Conservation (phyloP, 2,888 invertebrate species). For the Lepeophtheirus nordmannii region DNA sequence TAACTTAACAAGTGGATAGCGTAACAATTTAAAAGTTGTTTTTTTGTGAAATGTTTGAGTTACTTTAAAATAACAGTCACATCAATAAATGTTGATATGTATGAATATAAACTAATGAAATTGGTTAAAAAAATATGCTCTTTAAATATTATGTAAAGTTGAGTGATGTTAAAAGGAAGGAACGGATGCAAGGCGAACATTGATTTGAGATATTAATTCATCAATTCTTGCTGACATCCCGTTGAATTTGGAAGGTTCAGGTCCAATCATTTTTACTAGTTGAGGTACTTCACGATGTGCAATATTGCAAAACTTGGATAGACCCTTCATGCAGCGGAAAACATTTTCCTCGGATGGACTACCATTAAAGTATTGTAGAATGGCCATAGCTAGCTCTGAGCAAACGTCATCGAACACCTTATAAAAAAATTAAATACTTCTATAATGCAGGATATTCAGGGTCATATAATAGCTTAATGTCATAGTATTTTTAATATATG, state of each 20-base stretch:
- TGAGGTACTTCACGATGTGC: slow-evolving; percentile 53
- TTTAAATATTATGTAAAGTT: too few species aligned
- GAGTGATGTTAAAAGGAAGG: slow-evolving; percentile 4
- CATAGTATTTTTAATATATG: too few species aligned
- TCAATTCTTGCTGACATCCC: slow-evolving; percentile 47
- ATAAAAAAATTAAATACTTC: slow-evolving; percentile 23
- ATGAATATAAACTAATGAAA: too few species aligned
- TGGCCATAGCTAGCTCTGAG: slow-evolving; percentile 75
- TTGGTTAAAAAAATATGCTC: too few species aligned
- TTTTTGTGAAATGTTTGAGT: too few species aligned
- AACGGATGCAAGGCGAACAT: slow-evolving; percentile 10
- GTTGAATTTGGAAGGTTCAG: slow-evolving; percentile 62
- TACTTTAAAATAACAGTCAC: too few species aligned
- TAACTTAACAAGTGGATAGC: too few species aligned
- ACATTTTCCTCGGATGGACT: slow-evolving; percentile 61
- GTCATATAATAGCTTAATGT: background rate
- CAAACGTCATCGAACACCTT: slow-evolving; percentile 88
- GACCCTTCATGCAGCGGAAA: slow-evolving; percentile 59
- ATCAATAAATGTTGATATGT: too few species aligned
- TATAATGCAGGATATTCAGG: slow-evolving; percentile 2
- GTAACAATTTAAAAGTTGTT: too few species aligned
- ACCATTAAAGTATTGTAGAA: slow-evolving; percentile 65
- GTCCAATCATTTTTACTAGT: slow-evolving; percentile 76
- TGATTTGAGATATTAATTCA: slow-evolving; percentile 1
- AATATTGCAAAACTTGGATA: slow-evolving; percentile 33